Evolutionary conservation across 2,888 invertebrate species (phyloP), one percentile per base, ranked within the genome.

Genomic region (Caenorhabditis zanzibari): DNA sequence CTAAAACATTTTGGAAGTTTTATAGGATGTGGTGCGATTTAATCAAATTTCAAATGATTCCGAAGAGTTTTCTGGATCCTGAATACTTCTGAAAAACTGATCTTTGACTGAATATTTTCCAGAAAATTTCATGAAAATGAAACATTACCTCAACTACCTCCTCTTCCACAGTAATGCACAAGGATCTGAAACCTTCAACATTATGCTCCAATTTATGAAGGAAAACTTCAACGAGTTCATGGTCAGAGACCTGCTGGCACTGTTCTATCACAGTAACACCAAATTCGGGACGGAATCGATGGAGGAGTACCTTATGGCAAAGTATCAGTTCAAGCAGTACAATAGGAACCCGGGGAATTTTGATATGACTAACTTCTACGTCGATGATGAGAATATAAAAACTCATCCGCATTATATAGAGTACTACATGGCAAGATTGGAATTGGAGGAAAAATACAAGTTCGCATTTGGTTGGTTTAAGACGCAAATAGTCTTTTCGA

Each of bases 51-150:
- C n/a, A n/a, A n/a, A n/a, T n/a, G n/a, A n/a, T n/a, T n/a, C n/a
- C n/a, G n/a, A n/a, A n/a, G n/a, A n/a, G n/a, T n/a, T n/a, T n/a
- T 32, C 32, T 6, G 32, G 5, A 24, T 4, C 16, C 4, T 26
- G 3, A 56, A 24, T 5, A 14, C 4, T 9, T 7, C 26, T 14
- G n/a, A 52, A 52, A 19, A n/a, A n/a, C n/a, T n/a, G n/a, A n/a
- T n/a, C 32, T 16, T 16, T 26, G 1, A n/a, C 7, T n/a, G 9
- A 6, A 12, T 32, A 1, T 59, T 16, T 16, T 49, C 49, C 64
- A 66, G 64, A 66, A 28, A 4, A n/a, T 10, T 66, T 66, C 28
- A 47, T 66, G 49, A 66, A 26, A 66, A 66, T 47, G 64, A 28
- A 66, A 2, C 6, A n/a, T 10, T 32, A 22, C 28, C 19, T 66